These are phyloP conservation scores for Thamnophis elegans DNA, from an alignment of 2,797 vertebrate species.

Conservation along the genomic window DNA sequence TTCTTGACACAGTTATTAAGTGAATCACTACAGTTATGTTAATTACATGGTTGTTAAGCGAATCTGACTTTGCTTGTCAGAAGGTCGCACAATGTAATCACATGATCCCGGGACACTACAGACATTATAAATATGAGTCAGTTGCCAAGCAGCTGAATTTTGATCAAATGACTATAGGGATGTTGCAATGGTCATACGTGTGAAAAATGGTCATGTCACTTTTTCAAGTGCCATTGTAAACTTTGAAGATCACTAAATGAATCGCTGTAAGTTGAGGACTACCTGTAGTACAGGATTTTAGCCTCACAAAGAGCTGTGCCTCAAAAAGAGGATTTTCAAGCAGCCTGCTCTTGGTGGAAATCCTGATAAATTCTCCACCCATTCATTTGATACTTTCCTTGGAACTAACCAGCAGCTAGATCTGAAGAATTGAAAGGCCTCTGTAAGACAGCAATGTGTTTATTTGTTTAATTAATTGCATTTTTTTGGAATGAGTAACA, in stretches of 20 bases:
- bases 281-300: background rate
- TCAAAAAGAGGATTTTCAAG: background rate
- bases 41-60: background rate
- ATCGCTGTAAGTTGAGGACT: background rate
- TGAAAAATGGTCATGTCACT: background rate
- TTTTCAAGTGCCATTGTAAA: background rate
- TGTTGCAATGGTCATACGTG: background rate
- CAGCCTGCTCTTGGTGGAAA: background rate
- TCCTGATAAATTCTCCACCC: background rate
- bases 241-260: background rate
- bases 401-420: background rate
- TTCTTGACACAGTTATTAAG: background rate
- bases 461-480: background rate
- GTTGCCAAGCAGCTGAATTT: background rate
- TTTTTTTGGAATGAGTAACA: background rate
- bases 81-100: background rate
- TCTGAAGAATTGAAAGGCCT: background rate
- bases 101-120: background rate
- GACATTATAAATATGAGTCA: background rate
- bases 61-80: background rate
- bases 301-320: background rate
- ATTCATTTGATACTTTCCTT: background rate
- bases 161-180: background rate
- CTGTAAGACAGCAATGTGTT: background rate
- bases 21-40: background rate